Percentiles rank a stretch among this genome's conserved stretches.
Conservation (phyloP, 2,113 vertebrate genomes). For the Tetraodon nigroviridis region DNA sequence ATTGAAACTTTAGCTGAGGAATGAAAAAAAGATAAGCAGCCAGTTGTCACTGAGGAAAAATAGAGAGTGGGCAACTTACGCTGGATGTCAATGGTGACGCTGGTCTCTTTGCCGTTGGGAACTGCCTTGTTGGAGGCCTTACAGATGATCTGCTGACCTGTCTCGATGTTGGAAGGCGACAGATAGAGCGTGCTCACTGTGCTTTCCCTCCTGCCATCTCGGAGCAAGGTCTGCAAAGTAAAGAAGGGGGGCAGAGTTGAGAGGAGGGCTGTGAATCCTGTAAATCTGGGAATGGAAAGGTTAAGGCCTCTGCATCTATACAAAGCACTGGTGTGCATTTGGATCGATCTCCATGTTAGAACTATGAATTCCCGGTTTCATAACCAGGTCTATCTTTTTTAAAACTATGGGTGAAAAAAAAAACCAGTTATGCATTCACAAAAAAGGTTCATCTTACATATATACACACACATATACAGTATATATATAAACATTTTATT, state of each 20-base stretch:
- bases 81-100: slow-evolving; percentile 94
- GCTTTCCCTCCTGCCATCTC: slow-evolving; percentile 89
- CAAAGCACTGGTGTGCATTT: background rate
- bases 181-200: slow-evolving; percentile 93
- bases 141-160: slow-evolving; percentile 89
- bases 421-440: slow-evolving; percentile 6
- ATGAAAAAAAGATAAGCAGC: background rate
- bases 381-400: slow-evolving; percentile 2
- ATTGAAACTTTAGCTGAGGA: background rate
- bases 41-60: background rate
- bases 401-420: background rate
- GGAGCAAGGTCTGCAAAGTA: slow-evolving; percentile 80
- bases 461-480: background rate
- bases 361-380: background rate
- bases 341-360: background rate
- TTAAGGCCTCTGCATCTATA: slow-evolving; percentile 4
- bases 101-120: slow-evolving; percentile 90
- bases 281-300: background rate
- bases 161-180: slow-evolving; percentile 87
- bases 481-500: slow-evolving; percentile 51
- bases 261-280: background rate
- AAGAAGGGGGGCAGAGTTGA: background rate
- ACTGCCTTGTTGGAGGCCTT: slow-evolving; percentile 94
- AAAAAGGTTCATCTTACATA: slow-evolving; percentile 46
- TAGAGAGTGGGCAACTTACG: slow-evolving; percentile 78